A percentile compares a stretch with the other conserved stretches of the same genome.
Evolutionary conservation across 2,888 invertebrate genomes (phyloP).

Genomic region (Trachelus troglodyta): DNA sequence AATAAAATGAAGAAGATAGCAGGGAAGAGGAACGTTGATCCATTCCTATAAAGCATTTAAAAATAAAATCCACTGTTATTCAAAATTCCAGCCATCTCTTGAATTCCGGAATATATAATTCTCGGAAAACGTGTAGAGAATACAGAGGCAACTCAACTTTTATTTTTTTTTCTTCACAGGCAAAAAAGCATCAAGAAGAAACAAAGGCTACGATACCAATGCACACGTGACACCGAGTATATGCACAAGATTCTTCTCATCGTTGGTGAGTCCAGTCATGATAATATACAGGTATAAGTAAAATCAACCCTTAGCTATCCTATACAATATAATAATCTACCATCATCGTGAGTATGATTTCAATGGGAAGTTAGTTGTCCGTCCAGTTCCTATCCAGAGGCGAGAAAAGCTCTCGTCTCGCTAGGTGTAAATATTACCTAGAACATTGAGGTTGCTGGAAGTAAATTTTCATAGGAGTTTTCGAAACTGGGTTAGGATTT

Average conservation of each 20-base stretch:
- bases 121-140: not conserved
- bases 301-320: not conserved
- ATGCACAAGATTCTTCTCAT: not conserved
- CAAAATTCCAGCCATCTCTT: not conserved
- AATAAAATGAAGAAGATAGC: too few species aligned
- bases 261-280: not conserved
- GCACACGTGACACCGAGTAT: too few species aligned
- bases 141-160: not conserved
- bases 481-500: constrained; percentile 35
- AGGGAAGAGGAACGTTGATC: not conserved
- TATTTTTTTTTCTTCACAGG: not conserved
- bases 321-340: not conserved
- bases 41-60: not conserved
- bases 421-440: not conserved
- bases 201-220: too few species aligned
- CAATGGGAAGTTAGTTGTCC: not conserved
- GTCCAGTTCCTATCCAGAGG: not conserved
- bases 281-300: not conserved
- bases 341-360: not conserved
- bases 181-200: too few species aligned
- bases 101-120: not conserved
- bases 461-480: constrained; percentile 2
- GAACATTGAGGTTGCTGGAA: not conserved
- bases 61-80: not conserved
- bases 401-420: not conserved